phyloP scores from a whole-genome alignment of 2,797 vertebrate species.

The Danio jaintianensis region DNA sequence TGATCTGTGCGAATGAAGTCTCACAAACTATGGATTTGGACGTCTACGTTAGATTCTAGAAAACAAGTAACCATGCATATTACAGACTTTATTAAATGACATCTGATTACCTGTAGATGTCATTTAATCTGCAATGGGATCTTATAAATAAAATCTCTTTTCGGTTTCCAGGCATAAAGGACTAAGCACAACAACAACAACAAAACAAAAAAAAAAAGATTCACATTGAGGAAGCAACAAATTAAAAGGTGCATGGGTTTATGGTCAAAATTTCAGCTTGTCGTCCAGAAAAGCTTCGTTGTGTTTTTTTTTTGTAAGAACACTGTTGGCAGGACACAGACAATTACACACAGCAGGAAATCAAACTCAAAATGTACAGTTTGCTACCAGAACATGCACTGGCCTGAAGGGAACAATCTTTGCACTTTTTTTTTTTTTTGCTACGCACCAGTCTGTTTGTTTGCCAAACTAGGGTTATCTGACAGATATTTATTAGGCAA shows the following conservation, averaged over 20 bases:
- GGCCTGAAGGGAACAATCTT: constrained; percentile 37
- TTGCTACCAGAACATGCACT: constrained; percentile 56
- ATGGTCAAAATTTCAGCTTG: constrained; percentile 25
- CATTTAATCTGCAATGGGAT: constrained; percentile 8
- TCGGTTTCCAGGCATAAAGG: constrained; percentile 11
- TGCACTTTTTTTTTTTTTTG: constrained; percentile 30
- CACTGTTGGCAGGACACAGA: constrained; percentile 43
- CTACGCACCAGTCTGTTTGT: constrained; percentile 13
- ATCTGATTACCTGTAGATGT: constrained; percentile 22
- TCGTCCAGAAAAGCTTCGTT: constrained; percentile 41
- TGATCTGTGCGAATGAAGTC: constrained; percentile 32
- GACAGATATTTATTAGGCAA: constrained; percentile 28
- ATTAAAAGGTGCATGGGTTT: constrained; percentile 48
- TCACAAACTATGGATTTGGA: constrained; percentile 35
- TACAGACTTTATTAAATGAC: constrained; percentile 50
- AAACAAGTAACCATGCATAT: constrained; percentile 55
- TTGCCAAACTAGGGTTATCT: constrained; percentile 30
- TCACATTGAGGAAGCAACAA: constrained; percentile 51
- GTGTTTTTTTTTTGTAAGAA: constrained; percentile 51
- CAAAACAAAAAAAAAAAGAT: constrained; percentile 34
- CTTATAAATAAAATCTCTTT: constrained; percentile 24
- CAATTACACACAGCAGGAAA: constrained; percentile 47
- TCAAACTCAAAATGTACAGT: constrained; percentile 28
- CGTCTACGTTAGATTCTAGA: constrained; percentile 41
- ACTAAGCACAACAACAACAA: constrained; percentile 30